Percentiles rank a stretch among this genome's conserved stretches.
Evolutionary conservation across 2,113 vertebrate species (phyloP).

Genomic region (Hypanus sabinus): DNA sequence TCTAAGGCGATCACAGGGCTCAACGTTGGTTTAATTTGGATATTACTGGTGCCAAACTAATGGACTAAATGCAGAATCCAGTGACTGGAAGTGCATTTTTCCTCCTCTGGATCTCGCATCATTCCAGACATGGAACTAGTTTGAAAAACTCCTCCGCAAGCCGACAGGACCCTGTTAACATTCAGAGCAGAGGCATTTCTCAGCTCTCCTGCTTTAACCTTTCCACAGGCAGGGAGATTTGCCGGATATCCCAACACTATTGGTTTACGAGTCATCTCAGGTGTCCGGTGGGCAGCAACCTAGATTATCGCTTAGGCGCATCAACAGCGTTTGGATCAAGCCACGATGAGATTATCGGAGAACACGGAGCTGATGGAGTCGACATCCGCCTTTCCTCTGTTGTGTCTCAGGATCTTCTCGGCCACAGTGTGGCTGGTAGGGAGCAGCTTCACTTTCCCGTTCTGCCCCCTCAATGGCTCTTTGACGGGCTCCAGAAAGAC

Average conservation of each 20-base stretch:
- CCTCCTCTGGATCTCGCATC: background rate
- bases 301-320: background rate
- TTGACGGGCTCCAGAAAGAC: conserved; percentile 68
- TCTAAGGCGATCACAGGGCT: no score
- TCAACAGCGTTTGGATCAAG: conserved; percentile 12
- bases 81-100: background rate
- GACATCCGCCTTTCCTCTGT: conserved; percentile 59
- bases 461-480: conserved; percentile 52
- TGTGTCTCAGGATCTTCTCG: conserved; percentile 71
- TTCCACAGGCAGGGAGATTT: background rate
- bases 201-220: background rate
- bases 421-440: conserved; percentile 52
- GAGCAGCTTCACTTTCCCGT: conserved; percentile 59
- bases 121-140: background rate
- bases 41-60: background rate
- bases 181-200: no score
- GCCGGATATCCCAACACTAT: background rate
- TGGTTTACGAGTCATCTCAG: background rate
- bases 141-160: background rate
- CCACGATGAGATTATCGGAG: conserved; percentile 57
- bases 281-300: background rate
- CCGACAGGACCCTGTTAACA: background rate
- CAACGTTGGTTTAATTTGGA: background rate
- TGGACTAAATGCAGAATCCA: background rate
- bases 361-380: conserved; percentile 57